Conservation (phyloP, 1,140 invertebrate species). For the Calephelis virginiensis region DNA sequence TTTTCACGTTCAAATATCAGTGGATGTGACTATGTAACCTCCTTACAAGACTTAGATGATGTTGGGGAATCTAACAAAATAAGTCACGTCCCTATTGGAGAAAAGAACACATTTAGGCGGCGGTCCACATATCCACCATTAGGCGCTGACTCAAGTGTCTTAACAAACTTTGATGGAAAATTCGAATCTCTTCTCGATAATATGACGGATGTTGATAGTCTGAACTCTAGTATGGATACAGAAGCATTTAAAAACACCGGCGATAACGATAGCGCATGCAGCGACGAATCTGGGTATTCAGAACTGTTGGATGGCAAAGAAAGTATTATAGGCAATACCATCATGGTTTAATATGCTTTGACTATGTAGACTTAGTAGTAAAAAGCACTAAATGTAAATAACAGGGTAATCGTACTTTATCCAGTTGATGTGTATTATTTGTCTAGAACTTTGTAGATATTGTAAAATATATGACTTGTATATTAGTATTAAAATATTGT, state of each 20-base stretch:
- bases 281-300: conserved; percentile 79
- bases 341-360: conserved; percentile 52
- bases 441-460: conserved; percentile 60
- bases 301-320: conserved; percentile 75
- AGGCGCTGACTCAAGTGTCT: conserved; percentile 39
- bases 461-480: conserved; percentile 39
- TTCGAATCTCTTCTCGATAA: conserved; percentile 68
- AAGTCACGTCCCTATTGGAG: conserved; percentile 70
- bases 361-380: conserved; percentile 26
- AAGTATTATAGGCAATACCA: conserved; percentile 66
- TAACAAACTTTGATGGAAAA: conserved; percentile 50
- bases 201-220: conserved; percentile 58
- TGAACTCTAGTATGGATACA: conserved; percentile 58
- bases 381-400: conserved; percentile 50
- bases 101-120: conserved; percentile 61
- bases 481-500: not conserved
- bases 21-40: conserved; percentile 39
- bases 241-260: conserved; percentile 67
- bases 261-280: conserved; percentile 79
- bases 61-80: conserved; percentile 55
- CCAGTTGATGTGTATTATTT: conserved; percentile 46
- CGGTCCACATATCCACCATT: conserved; percentile 71
- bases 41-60: conserved; percentile 36
- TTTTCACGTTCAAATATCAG: conserved; percentile 29
- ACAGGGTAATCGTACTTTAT: conserved; percentile 63